Evolutionary conservation across 2,888 invertebrate species (phyloP).

Genomic region (Macaria liturata): DNA sequence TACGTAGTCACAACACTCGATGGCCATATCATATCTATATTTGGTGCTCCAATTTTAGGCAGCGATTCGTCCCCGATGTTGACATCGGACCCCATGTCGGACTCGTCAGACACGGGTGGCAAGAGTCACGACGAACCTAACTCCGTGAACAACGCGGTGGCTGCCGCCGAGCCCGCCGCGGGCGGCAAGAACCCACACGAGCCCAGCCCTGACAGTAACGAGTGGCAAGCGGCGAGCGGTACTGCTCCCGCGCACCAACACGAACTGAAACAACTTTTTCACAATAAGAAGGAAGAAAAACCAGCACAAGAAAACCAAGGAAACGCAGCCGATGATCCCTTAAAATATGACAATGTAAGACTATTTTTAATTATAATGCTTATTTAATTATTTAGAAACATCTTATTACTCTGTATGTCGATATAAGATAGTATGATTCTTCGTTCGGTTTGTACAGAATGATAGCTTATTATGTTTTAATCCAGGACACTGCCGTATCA

Average conservation of each 20-base stretch:
- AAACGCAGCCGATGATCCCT: conserved; percentile 28
- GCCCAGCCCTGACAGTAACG: conserved; percentile 47
- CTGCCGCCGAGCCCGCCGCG: conserved; percentile 32
- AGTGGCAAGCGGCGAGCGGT: conserved; percentile 50
- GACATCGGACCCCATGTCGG: conserved; percentile 89
- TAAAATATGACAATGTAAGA: conserved; percentile 42
- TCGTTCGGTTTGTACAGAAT: no score
- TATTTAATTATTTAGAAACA: no score
- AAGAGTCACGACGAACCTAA: conserved; percentile 60
- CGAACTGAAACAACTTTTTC: neutral
- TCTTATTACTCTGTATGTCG: no score
- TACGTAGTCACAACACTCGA: no score
- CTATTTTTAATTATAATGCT: no score
- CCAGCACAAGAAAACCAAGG: neutral
- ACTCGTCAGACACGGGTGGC: conserved; percentile 86
- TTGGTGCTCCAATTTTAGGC: neutral
- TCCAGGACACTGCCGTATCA: conserved; percentile 13
- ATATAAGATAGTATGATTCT: no score
- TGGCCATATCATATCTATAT: no score
- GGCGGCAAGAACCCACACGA: conserved; percentile 62
- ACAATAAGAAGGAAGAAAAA: neutral
- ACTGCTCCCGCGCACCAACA: no score
- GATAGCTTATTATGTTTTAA: no score
- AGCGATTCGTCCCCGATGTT: conserved; percentile 86
- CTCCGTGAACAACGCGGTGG: conserved; percentile 52